These are phyloP conservation scores for Drepanosiphum platanoidis DNA, from an alignment of 2,888 invertebrate genomes.

Conservation along the genomic window DNA sequence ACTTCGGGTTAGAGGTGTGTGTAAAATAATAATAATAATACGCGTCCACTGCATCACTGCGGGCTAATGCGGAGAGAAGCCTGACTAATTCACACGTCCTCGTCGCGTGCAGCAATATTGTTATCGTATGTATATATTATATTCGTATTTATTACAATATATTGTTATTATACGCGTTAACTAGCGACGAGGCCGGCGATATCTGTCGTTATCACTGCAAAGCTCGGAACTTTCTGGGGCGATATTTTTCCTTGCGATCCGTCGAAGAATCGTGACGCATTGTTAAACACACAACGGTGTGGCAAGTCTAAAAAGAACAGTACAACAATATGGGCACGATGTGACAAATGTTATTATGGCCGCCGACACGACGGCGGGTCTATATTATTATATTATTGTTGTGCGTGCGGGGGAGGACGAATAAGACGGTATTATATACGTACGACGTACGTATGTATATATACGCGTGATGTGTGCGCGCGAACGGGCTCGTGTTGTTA, in stretches of 20 bases:
- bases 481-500: conserved; percentile 33
- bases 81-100: neutral
- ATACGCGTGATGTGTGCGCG: neutral
- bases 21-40: neutral
- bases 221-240: too few relatives aligned
- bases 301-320: conserved; percentile 30
- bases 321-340: neutral
- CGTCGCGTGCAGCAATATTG: neutral
- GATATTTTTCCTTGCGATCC: too few relatives aligned
- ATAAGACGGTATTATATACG: neutral
- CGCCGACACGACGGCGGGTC: conserved; percentile 31
- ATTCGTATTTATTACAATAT: too few relatives aligned
- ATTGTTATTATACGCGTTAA: too few relatives aligned
- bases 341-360: conserved; percentile 21
- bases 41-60: neutral
- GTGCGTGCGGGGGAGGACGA: neutral
- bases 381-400: conserved; percentile 1
- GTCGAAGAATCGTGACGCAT: too few relatives aligned
- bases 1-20: neutral
- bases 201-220: too few relatives aligned
- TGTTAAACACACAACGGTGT: neutral
- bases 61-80: neutral
- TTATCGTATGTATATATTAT: too few relatives aligned
- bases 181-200: too few relatives aligned
- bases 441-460: neutral